Evolutionary conservation across 2,113 vertebrate species (phyloP), one percentile per base, ranked within the genome.

Genomic region (Trematomus loennbergii): DNA sequence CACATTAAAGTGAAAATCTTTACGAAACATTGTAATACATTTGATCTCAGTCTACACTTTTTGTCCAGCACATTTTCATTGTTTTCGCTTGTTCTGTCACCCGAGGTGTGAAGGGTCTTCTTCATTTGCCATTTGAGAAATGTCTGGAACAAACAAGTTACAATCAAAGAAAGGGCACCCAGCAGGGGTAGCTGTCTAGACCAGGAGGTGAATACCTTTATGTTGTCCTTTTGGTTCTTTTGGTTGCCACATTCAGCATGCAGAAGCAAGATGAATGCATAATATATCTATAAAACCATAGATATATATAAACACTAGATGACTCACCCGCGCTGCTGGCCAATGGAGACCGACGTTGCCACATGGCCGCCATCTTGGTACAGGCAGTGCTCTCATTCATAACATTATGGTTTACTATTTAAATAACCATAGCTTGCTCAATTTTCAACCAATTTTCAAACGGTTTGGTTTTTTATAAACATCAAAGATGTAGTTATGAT

Each of bases 121-220:
- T 61, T 57, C 72, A 9, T 66, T 5, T 63, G 72, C 58, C 13
- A 10, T 69, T 62, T 68, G 11, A 33, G 60, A 75, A 61, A 80
- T 60, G 2, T 33, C 63, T 66, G 43, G 48, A 13, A 54, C 58
- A 79, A 70, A 18, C 75, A 40, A 59, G 49, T 77, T 62, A 22
- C 72, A 86, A 74, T 82, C 72, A 85, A 85, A 79, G 64, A 72
- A 78, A 86, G 62, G 45, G 78, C 81, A 75, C 45, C 1, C 75
- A 87, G 81, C 75, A 72, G 82, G 80, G 72, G 79, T 61, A 69
- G 55, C 52, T 70, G 50, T 78, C 63, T 60, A 25, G 36, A 40
- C 36, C 6, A 40, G 63, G 57, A 77, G 62, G 46, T 68, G 50
- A 82, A 65, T 53, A 66, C 55, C n/a, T n/a, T n/a, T n/a, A n/a